phyloP scores from a whole-genome alignment of 2,797 vertebrate species.

The Hylomyscus alleni region DNA sequence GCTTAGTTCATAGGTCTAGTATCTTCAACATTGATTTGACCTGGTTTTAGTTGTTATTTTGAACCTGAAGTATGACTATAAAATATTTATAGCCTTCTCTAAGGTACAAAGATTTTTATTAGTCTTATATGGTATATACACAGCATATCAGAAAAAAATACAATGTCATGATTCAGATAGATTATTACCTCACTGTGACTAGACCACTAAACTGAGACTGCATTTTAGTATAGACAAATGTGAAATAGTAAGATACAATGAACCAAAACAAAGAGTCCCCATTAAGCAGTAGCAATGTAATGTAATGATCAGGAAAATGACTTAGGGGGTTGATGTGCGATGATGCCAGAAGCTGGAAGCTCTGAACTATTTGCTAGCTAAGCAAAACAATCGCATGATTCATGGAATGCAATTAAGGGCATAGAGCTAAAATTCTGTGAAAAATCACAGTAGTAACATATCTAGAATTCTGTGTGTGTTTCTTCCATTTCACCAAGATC shows the following conservation, averaged over 20 bases:
- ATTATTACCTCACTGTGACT: conserved; percentile 70
- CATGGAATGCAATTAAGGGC: conserved; percentile 71
- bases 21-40: conserved; percentile 63
- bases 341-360: conserved; percentile 58
- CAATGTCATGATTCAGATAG: conserved; percentile 52
- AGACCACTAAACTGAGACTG: conserved; percentile 81
- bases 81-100: conserved; percentile 78
- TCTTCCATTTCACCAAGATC: background rate
- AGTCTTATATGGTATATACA: conserved; percentile 78
- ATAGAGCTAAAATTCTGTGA: background rate
- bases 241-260: conserved; percentile 83
- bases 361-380: conserved; percentile 69
- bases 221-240: conserved; percentile 78
- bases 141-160: conserved; percentile 63
- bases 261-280: conserved; percentile 74
- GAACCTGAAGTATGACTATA: conserved; percentile 70
- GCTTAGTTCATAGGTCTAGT: conserved; percentile 57
- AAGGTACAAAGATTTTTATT: conserved; percentile 84
- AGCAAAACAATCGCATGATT: conserved; percentile 51
- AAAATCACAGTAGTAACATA: background rate
- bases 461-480: background rate
- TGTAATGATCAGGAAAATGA: conserved; percentile 76
- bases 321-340: conserved; percentile 61
- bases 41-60: conserved; percentile 71
- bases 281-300: conserved; percentile 21